phyloP scores from a whole-genome alignment of 2,113 vertebrate species.

The Pangasianodon gigas region DNA sequence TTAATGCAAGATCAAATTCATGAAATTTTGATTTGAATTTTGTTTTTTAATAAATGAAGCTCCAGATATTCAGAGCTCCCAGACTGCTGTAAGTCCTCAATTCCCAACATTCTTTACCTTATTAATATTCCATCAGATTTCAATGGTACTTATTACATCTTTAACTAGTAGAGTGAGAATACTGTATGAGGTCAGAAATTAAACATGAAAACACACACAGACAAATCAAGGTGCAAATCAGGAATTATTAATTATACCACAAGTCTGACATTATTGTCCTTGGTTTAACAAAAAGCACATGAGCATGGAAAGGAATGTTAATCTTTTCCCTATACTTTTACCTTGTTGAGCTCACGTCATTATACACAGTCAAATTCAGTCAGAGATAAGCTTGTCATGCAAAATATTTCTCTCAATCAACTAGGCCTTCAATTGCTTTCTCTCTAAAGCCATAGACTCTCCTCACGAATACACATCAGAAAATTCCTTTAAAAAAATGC shows the following conservation, averaged over 20 bases:
- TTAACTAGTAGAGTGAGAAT: background rate
- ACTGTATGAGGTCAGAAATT: background rate
- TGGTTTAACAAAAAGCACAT: background rate
- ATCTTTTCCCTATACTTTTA: slow-evolving; percentile 14
- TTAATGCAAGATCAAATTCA: background rate
- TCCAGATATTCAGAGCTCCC: background rate
- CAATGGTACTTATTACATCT: too few species aligned
- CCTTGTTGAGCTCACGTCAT: background rate
- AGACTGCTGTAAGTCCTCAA: background rate
- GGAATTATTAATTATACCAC: background rate
- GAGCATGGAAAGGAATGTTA: slow-evolving; percentile 24
- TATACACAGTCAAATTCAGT: slow-evolving; percentile 22
- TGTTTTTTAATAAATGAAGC: background rate
- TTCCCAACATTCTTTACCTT: background rate
- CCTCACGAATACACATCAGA: background rate
- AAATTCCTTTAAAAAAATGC: background rate
- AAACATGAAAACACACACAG: slow-evolving; percentile 12
- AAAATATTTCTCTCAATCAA: background rate
- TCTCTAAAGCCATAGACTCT: background rate
- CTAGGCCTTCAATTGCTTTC: background rate
- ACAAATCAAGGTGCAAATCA: slow-evolving; percentile 12
- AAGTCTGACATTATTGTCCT: background rate
- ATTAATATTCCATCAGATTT: background rate
- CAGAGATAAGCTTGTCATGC: slow-evolving; percentile 21
- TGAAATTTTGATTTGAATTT: background rate